Base-by-base conservation (phyloP, 2,113 vertebrate species). In the Gulo gulo region DNA sequence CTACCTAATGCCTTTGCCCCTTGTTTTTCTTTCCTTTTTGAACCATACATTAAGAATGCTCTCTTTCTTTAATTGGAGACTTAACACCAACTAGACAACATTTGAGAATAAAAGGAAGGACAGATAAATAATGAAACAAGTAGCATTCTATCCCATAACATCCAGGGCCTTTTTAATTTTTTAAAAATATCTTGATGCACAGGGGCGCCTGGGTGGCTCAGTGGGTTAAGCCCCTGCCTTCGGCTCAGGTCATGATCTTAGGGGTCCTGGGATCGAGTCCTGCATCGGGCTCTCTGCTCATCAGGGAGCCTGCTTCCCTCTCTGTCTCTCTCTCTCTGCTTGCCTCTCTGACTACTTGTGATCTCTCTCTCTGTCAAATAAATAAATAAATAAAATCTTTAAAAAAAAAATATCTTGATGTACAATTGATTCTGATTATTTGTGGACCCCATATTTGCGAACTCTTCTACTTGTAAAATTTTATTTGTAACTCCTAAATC, bases 11-110 rank as follows among this genome's bases (percentile, higher is more conserved):
- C 36, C 57, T 92, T 65, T 88, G 29, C 31, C 45, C 26, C 55
- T 90, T n/a, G 42, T 74, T 91, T 88, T 83, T 76, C 34, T 91
- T 95, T 88, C 23, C 26, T 84, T 83, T 63, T 67, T 69, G 39
- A 74, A 83, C 21, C 42, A 96, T 92, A 39, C 71, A 78, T 94
- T 95, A 93, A 87, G 61, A 67, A 31, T 45, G 84, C 11, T 81
- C 7, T 84, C 9, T 5, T 57, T 10, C 2, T 1, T 82, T 93
- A 83, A 88, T 88, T 91, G 55, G 2, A 50, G 63, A 47, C 52
- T 92, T 80, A 91, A 82, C 71, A 29, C 34, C 83, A 36, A 73
- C 6, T 80, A 80, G 59, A 83, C 1, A 88, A 69, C 6, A 59
- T 12, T 85, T 76, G 52, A 88, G 76, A 94, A 47, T 57, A 61